Percentiles rank a stretch among this genome's conserved stretches.
Evolutionary conservation across 2,113 vertebrate species (phyloP).

Genomic region (Isurus oxyrinchus): DNA sequence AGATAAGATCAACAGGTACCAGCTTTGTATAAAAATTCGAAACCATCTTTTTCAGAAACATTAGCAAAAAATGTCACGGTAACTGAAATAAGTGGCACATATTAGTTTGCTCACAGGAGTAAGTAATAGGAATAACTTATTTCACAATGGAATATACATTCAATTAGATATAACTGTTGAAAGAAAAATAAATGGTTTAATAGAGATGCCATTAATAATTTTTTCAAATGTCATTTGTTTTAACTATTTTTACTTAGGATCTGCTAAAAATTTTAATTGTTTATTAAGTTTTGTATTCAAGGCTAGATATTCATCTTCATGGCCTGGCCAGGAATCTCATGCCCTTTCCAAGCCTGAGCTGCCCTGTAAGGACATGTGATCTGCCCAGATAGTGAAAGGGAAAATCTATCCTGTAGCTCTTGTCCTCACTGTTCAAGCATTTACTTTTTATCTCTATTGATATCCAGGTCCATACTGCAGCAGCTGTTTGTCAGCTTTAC

Average conservation of each 20-base stretch:
- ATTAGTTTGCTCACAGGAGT: background rate
- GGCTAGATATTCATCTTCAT: background rate
- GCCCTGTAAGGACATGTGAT: background rate
- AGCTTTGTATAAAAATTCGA: background rate
- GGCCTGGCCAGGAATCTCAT: background rate
- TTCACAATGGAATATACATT: background rate
- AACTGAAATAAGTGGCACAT: background rate
- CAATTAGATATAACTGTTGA: background rate
- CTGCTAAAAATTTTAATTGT: background rate
- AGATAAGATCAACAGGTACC: background rate
- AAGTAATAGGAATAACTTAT: background rate
- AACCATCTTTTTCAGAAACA: background rate
- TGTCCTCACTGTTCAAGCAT: background rate
- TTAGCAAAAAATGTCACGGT: background rate
- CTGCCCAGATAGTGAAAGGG: background rate
- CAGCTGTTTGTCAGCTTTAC: conserved; percentile 80
- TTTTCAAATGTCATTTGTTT: background rate
- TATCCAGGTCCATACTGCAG: conserved; percentile 82
- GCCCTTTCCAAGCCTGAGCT: background rate
- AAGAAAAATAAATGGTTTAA: background rate
- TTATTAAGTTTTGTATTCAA: background rate
- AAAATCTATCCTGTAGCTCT: background rate
- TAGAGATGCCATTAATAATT: background rate
- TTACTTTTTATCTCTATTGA: conserved; percentile 35
- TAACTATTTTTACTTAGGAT: background rate